Percentiles rank a stretch among this genome's conserved stretches.
Evolutionary conservation across 2,888 invertebrate species (phyloP).

Genomic region (Nephrocerus scutellatus): DNA sequence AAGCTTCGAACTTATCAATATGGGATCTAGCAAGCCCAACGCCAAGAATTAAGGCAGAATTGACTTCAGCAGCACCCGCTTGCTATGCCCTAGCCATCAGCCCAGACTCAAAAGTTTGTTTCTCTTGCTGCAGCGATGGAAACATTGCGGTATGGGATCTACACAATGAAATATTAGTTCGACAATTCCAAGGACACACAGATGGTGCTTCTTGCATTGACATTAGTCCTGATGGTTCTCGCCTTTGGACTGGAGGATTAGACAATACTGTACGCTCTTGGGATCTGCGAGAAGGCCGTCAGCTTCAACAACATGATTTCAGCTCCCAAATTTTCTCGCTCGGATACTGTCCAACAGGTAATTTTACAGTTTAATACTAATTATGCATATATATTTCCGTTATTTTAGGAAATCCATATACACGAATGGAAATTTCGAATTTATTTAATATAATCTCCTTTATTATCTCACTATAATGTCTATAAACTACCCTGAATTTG

Average conservation of each 20-base stretch:
- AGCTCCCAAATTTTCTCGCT: conserved; percentile 80
- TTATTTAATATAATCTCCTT: too few relatives aligned
- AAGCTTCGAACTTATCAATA: conserved; percentile 89
- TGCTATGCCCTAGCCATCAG: conserved; percentile 97
- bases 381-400: conserved; percentile 91
- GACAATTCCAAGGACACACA: conserved; percentile 92
- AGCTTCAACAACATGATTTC: conserved; percentile 93
- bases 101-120: conserved; percentile 95
- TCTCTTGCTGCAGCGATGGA: conserved; percentile 97
- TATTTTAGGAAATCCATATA: conserved; percentile 96
- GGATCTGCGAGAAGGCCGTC: conserved; percentile 89
- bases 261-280: conserved; percentile 96
- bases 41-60: conserved; percentile 85
- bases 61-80: conserved; percentile 87
- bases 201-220: conserved; percentile 98
- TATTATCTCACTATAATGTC: too few relatives aligned
- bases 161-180: conserved; percentile 82
- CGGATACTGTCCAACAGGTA: conserved; percentile 86
- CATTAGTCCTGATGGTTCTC: conserved; percentile 86
- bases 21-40: conserved; percentile 92
- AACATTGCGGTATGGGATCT: conserved; percentile 96
- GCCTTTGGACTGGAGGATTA: conserved; percentile 87
- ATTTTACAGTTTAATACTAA: conserved; percentile 5
- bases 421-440: too few relatives aligned
- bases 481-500: too few relatives aligned